A percentile compares a stretch with the other conserved stretches of the same genome.
Conservation (phyloP, 2,113 vertebrate genomes). For the Atherinomorus stipes region DNA sequence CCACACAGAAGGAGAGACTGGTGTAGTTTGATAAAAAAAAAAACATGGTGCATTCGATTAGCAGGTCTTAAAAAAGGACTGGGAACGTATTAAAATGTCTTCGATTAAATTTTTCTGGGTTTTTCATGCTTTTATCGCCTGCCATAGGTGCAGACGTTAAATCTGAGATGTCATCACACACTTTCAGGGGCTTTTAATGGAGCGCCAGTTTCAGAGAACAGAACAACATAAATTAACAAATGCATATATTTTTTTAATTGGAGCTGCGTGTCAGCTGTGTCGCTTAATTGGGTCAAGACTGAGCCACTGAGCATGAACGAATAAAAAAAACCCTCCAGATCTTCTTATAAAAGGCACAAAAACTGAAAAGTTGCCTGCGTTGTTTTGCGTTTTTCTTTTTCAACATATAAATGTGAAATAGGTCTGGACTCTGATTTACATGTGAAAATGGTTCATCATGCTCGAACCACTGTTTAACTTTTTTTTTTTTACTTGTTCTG, state of each 20-base stretch:
- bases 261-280: background rate
- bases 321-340: background rate
- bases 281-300: background rate
- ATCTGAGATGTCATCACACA: conserved; percentile 3
- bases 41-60: background rate
- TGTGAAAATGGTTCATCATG: background rate
- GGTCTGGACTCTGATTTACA: background rate
- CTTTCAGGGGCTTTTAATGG: background rate
- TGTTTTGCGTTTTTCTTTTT: background rate
- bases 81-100: rapidly evolving
- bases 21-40: background rate
- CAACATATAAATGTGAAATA: background rate
- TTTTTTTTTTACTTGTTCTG: background rate
- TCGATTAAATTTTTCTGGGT: background rate
- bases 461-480: background rate
- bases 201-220: background rate
- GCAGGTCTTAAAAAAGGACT: background rate
- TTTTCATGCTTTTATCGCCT: background rate
- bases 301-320: background rate
- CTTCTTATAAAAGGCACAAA: background rate
- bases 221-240: background rate
- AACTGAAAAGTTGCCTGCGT: background rate
- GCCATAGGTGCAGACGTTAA: background rate
- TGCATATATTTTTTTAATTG: background rate
- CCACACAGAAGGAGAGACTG: background rate